Percentiles rank a stretch among this genome's conserved stretches.
Evolutionary conservation across 2,113 vertebrate species (phyloP).

Genomic region (Macrotis lagotis): DNA sequence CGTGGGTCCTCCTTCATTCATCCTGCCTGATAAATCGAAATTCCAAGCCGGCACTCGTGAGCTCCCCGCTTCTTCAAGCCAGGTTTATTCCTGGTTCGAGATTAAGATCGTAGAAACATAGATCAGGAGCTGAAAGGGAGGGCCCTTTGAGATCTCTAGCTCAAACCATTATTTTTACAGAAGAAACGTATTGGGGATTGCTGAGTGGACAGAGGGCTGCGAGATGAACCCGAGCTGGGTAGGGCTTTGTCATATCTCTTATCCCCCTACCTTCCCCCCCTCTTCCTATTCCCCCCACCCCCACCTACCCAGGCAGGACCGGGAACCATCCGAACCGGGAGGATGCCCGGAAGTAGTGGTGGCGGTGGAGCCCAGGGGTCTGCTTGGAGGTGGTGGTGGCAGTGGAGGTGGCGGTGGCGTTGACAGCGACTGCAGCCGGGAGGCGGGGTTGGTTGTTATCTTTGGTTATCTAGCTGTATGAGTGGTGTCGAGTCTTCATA

Average conservation of each 20-base stretch:
- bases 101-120: background rate
- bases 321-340: background rate
- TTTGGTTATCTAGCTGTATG: constrained; percentile 93
- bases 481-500: constrained; percentile 91
- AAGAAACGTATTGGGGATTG: background rate
- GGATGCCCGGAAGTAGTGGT: background rate
- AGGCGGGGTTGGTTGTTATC: constrained; percentile 92
- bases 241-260: background rate
- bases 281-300: background rate
- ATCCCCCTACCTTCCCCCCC: background rate
- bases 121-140: constrained; percentile 1
- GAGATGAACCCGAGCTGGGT: background rate
- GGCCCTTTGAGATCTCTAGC: background rate
- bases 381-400: constrained; percentile 7
- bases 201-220: background rate
- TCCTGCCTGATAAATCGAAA: constrained; percentile 68
- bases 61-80: background rate
- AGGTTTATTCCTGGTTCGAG: background rate
- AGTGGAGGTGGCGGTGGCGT: constrained; percentile 41
- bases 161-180: background rate
- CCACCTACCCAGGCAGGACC: background rate
- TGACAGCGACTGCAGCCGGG: constrained; percentile 68
- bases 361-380: background rate
- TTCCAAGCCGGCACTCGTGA: background rate
- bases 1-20: background rate